Evolutionary conservation across 92 coral and sea anemone genomes (phyloP).

Genomic region (Zoanthus solanderi): DNA sequence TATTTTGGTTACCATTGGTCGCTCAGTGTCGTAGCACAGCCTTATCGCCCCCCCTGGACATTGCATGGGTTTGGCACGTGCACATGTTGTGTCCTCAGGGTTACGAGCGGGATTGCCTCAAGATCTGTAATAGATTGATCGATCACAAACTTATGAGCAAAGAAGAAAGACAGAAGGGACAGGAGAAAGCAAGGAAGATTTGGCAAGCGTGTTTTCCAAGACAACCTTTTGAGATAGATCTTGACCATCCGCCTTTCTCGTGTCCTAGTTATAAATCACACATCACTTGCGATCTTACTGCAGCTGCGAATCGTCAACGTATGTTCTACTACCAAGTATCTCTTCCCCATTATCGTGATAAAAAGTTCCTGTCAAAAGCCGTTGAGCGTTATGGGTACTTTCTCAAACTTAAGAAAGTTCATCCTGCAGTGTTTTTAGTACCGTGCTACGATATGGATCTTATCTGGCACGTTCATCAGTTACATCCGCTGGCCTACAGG

Average conservation of each 20-base stretch:
- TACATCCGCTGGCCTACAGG: slow-evolving; percentile 63
- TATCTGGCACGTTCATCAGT: slow-evolving; percentile 67
- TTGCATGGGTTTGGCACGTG: slow-evolving; percentile 82
- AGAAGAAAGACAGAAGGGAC: slow-evolving; percentile 44
- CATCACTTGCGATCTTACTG: slow-evolving; percentile 58
- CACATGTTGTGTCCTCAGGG: slow-evolving; percentile 69
- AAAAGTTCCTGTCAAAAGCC: slow-evolving; percentile 58
- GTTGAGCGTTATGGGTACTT: slow-evolving; percentile 57
- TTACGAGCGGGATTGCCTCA: slow-evolving; percentile 65
- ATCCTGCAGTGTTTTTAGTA: slow-evolving; percentile 45
- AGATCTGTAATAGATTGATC: slow-evolving; percentile 40
- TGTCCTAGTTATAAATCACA: slow-evolving; percentile 33
- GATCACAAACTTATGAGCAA: slow-evolving; percentile 64
- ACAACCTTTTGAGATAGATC: slow-evolving; percentile 59
- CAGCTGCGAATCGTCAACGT: slow-evolving; percentile 57
- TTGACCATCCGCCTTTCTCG: background rate
- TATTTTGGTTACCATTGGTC: slow-evolving; percentile 47
- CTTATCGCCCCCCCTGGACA: slow-evolving; percentile 64
- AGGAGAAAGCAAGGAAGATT: slow-evolving; percentile 53
- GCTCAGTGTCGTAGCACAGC: slow-evolving; percentile 30
- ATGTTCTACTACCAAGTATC: slow-evolving; percentile 64
- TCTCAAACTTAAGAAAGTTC: slow-evolving; percentile 52
- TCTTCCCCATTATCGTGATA: slow-evolving; percentile 59
- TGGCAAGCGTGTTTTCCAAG: slow-evolving; percentile 64
- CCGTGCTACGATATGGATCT: slow-evolving; percentile 63